Base-by-base conservation (phyloP, 37 sponge, comb jelly and placozoan genomes). In the Hexactinellida sp. region DNA sequence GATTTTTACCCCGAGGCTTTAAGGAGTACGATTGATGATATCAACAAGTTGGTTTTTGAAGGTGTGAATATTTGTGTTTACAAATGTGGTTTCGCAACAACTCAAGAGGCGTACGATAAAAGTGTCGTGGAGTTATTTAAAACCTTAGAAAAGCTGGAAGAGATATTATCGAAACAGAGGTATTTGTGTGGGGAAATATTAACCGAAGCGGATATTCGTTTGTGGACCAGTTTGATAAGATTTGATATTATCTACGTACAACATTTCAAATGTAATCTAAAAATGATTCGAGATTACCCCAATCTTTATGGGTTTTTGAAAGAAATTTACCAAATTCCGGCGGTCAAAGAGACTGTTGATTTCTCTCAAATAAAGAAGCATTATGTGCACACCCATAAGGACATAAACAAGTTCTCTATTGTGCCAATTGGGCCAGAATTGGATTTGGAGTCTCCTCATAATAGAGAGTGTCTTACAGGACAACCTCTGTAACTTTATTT, bases 221-320 rank as follows among this genome's bases (percentile, higher is more conserved):
- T 96, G 16, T 96, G 84, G 84, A 88, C 92, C 35, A 94, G 95
- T 28, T 88, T 96, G 37, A 95, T 89, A 0, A 85, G 97, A 10
- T 96, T 96, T 89, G 97, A 96, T 85, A 32, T 36, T 32, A 95
- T 94, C 86, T 96, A 96, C 82, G 93, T 92, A 36, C 93, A 90
- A 23, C 97, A 94, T 51, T 96, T 94, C 88, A 96, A 96, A 92
- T 95, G 96, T 86, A 95, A 95, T 55, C 92, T 90, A 88, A 91
- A 88, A 85, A 84, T 94, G 37, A 92, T 95, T 36, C 76, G 91
- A 39, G 96, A 95, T 71, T 95, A 93, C 84, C 91, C 94, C 32
- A 93, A 95, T 83, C 35, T 95, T 36, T 95, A 92, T 95, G 92
- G 89, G 24, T 95, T 94, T 83, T 84, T 93, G 76, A 84, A 94